Conservation (phyloP, 2,113 vertebrate species). For the Butorides virescens region DNA sequence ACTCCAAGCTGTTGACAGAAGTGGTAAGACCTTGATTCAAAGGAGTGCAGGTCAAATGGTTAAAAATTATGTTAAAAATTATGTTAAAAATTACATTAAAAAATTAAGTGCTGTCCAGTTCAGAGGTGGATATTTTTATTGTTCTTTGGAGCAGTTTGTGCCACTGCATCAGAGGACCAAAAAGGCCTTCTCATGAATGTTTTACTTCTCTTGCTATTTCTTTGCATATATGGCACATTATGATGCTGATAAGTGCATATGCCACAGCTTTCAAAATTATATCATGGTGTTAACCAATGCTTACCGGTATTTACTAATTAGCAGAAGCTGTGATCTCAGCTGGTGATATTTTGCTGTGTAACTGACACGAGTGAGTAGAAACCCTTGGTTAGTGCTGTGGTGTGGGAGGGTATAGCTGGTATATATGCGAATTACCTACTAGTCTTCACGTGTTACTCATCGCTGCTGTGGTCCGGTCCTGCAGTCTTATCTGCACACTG, state of each 20-base stretch:
- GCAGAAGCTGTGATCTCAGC: not conserved
- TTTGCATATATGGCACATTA: not conserved
- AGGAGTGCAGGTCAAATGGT: not conserved
- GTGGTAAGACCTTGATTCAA: not conserved
- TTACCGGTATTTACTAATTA: not conserved
- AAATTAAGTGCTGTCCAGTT: not conserved
- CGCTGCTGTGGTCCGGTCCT: not conserved
- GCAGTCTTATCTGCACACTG: not conserved
- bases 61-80: not conserved
- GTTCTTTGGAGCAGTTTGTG: not conserved
- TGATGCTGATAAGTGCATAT: not conserved
- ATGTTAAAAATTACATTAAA: too few species aligned
- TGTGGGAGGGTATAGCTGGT: not conserved
- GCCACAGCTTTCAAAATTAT: not conserved
- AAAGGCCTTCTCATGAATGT: not conserved
- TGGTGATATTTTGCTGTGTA: not conserved
- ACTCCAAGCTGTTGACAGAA: not conserved
- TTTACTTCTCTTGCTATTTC: not conserved
- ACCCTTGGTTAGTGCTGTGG: not conserved
- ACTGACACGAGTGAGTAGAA: not conserved
- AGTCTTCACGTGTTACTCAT: not conserved
- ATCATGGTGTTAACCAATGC: not conserved
- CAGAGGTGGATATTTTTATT: not conserved
- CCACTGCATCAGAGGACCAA: not conserved
- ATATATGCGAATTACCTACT: not conserved